phyloP scores from a whole-genome alignment of 2,888 invertebrate species.

The Dendrolimus pini region DNA sequence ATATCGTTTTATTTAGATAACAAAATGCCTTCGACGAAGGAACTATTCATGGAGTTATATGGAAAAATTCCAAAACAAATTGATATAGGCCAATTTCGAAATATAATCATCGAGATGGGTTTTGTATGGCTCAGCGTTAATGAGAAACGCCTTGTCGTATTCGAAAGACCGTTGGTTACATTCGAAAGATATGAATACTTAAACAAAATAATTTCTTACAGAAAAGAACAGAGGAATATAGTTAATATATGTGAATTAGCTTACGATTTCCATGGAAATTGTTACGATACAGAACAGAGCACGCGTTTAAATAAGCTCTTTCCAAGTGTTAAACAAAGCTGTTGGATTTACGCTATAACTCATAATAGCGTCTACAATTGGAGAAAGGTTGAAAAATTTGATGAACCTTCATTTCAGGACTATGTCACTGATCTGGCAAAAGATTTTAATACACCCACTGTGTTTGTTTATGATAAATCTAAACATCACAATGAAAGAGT shows the following conservation, averaged over 20 bases:
- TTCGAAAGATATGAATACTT: slow-evolving; percentile 35
- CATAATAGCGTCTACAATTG: slow-evolving; percentile 10
- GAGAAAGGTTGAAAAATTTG: slow-evolving; percentile 10
- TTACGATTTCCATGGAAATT: slow-evolving; percentile 7
- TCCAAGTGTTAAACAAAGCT: slow-evolving; percentile 7
- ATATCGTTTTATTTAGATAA: slow-evolving; percentile 16
- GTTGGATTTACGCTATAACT: slow-evolving; percentile 20
- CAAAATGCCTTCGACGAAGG: slow-evolving; percentile 22
- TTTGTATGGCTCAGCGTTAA: slow-evolving; percentile 29
- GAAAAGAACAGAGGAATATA: slow-evolving; percentile 14
- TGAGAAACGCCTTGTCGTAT: slow-evolving; percentile 16
- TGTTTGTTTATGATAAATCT: slow-evolving; percentile 19
- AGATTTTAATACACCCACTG: slow-evolving; percentile 14
- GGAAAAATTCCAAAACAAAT: slow-evolving; percentile 20
- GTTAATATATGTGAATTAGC: slow-evolving; percentile 25
- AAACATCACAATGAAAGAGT: slow-evolving; percentile 14
- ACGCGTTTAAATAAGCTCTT: not conserved
- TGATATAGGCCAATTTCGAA: slow-evolving; percentile 28
- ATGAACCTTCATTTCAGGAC: slow-evolving; percentile 12
- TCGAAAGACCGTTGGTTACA: slow-evolving; percentile 30
- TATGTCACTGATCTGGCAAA: slow-evolving; percentile 21
- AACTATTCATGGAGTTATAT: slow-evolving; percentile 19
- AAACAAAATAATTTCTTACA: slow-evolving; percentile 17
- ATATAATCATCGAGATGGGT: slow-evolving; percentile 25
- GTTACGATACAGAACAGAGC: slow-evolving; percentile 1